These are phyloP conservation scores for Papilio gigon DNA, from an alignment of 2,888 invertebrate species.

Conservation along the genomic window DNA sequence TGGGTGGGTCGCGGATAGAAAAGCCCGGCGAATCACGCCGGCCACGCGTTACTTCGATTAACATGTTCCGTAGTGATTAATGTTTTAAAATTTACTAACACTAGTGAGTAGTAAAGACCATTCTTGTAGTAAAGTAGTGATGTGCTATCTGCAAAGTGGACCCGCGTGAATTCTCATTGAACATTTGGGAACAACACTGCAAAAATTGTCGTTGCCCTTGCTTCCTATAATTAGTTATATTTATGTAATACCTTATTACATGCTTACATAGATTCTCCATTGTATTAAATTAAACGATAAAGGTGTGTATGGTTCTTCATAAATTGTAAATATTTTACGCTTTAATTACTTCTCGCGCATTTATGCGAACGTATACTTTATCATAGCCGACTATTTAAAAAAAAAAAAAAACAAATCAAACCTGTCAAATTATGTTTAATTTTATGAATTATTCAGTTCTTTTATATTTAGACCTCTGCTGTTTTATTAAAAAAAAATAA, in stretches of 20 bases:
- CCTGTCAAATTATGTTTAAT: neutral
- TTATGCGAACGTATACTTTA: neutral
- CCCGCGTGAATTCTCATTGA: constrained; percentile 40
- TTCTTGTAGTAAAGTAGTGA: constrained; percentile 54
- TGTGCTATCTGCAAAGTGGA: constrained; percentile 56
- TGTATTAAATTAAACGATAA: constrained; percentile 52
- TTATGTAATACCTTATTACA: constrained; percentile 58
- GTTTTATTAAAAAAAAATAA: neutral
- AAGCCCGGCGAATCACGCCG: constrained; percentile 28
- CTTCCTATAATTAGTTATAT: constrained; percentile 61
- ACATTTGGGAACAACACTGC: constrained; percentile 43
- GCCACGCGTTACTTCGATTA: constrained; percentile 30
- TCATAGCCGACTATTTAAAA: neutral
- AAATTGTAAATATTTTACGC: constrained; percentile 1
- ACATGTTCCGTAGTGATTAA: constrained; percentile 33
- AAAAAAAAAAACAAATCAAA: neutral
- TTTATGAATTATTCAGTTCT: neutral
- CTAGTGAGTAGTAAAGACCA: constrained; percentile 24
- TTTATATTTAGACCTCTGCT: neutral
- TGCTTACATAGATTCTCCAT: constrained; percentile 57
- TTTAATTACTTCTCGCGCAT: neutral
- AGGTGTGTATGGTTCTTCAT: constrained; percentile 55
- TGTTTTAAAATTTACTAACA: constrained; percentile 14
- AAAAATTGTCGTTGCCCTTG: constrained; percentile 55
- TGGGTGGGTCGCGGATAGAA: constrained; percentile 34